phyloP scores from a whole-genome alignment of 2,113 vertebrate species.

The Ammodytes dubius region DNA sequence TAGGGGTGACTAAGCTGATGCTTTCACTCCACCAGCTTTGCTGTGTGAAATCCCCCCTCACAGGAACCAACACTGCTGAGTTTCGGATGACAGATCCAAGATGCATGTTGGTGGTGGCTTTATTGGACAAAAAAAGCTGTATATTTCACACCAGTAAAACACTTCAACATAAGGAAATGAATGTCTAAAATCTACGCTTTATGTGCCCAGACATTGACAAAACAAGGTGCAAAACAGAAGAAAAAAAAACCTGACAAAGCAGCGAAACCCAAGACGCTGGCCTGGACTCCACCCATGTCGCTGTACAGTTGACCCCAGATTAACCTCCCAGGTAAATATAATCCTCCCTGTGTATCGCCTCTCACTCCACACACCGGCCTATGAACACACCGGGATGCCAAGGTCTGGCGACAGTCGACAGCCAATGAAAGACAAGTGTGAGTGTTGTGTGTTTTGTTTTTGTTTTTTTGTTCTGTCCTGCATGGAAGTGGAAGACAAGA shows the following conservation, averaged over 20 bases:
- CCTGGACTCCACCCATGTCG: conserved; percentile 53
- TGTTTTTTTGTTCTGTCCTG: conserved; percentile 37
- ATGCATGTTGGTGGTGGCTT: not conserved
- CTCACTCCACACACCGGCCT: conserved; percentile 56
- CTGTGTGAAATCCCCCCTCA: conserved; percentile 55
- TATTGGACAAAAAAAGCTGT: not conserved
- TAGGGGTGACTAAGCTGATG: conserved; percentile 49
- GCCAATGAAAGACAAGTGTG: conserved; percentile 62
- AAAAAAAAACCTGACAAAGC: conserved; percentile 53
- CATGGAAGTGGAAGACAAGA: conserved; percentile 56
- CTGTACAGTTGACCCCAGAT: conserved; percentile 72
- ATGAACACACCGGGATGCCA: conserved; percentile 57
- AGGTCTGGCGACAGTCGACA: conserved; percentile 56
- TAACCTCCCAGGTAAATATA: conserved; percentile 72
- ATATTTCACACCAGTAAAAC: not conserved
- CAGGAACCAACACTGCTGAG: conserved; percentile 9
- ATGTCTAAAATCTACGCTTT: not conserved
- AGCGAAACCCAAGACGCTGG: conserved; percentile 59
- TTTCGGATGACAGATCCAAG: conserved; percentile 26
- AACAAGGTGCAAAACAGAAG: conserved; percentile 20
- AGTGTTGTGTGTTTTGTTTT: not conserved
- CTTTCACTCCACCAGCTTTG: conserved; percentile 40
- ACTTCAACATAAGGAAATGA: not conserved
- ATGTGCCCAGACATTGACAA: not conserved
- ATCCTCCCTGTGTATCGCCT: conserved; percentile 66